Percentiles rank a stretch among this genome's conserved stretches.
Evolutionary conservation across 2,888 invertebrate genomes (phyloP).

Genomic region (Cerastis rubricosa): DNA sequence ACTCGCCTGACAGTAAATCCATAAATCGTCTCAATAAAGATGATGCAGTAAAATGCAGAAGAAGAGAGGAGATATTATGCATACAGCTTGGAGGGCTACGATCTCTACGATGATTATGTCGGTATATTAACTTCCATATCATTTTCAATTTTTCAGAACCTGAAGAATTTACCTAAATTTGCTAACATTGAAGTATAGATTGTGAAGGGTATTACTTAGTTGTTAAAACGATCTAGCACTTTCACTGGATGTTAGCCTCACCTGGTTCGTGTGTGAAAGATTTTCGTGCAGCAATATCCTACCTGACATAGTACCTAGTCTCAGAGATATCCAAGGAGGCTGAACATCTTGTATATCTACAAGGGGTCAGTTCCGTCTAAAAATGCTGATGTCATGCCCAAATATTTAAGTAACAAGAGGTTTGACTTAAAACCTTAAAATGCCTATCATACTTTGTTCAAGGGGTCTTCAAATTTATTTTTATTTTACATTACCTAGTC

Average conservation of each 20-base stretch:
- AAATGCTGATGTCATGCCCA: neutral
- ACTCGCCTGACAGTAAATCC: neutral
- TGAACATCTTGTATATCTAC: neutral
- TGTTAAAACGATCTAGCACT: neutral
- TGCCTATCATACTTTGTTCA: neutral
- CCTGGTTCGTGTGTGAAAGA: neutral
- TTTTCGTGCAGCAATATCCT: neutral
- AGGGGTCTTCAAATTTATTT: neutral
- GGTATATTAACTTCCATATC: neutral
- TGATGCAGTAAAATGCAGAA: neutral
- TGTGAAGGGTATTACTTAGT: neutral
- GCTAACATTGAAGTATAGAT: neutral
- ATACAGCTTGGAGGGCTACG: neutral
- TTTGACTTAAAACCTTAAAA: neutral
- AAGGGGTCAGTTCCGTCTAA: neutral
- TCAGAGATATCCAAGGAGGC: too few relatives aligned
- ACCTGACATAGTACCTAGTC: neutral
- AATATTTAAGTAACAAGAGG: neutral
- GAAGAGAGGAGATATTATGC: neutral
- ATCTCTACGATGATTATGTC: neutral
- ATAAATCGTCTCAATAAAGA: neutral
- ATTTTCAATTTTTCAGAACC: neutral
- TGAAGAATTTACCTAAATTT: too few relatives aligned
- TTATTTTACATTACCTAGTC: neutral
- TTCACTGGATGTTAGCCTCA: neutral